phyloP scores from a whole-genome alignment of 2,113 vertebrate genomes.

The Elgaria multicarinata region DNA sequence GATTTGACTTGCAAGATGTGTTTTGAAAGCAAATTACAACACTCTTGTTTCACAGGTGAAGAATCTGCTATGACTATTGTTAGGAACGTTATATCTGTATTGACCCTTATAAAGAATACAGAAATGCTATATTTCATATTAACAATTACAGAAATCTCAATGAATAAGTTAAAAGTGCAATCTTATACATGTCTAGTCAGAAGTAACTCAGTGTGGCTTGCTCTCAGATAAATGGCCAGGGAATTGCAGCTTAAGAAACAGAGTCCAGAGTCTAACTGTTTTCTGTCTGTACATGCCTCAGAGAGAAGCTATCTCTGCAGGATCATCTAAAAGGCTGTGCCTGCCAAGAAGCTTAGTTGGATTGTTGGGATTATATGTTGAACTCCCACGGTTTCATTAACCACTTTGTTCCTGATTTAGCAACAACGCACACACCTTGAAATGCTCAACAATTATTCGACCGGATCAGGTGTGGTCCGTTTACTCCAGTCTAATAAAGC shows the following conservation, averaged over 20 bases:
- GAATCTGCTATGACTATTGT: neutral
- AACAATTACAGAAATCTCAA: neutral
- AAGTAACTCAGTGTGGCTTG: too few relatives aligned
- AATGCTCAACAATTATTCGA: neutral
- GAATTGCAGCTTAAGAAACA: neutral
- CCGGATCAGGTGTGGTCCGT: neutral
- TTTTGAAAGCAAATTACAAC: neutral
- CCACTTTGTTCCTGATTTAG: neutral
- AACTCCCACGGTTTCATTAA: neutral
- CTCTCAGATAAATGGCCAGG: too few relatives aligned
- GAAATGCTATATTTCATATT: slow-evolving; percentile 7
- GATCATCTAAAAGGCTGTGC: too few relatives aligned
- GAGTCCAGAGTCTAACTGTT: neutral
- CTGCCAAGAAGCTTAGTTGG: neutral
- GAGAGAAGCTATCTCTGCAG: neutral
- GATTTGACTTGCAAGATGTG: neutral
- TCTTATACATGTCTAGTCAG: too few relatives aligned
- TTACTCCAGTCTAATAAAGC: neutral
- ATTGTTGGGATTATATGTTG: neutral
- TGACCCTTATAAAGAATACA: neutral
- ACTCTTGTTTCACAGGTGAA: neutral
- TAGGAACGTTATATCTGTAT: neutral
- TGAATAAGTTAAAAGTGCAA: neutral
- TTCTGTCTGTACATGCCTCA: neutral
- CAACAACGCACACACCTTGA: neutral